Evolutionary conservation across 2,797 vertebrate species (phyloP).

Genomic region (Sebastiscus albofasciatus): DNA sequence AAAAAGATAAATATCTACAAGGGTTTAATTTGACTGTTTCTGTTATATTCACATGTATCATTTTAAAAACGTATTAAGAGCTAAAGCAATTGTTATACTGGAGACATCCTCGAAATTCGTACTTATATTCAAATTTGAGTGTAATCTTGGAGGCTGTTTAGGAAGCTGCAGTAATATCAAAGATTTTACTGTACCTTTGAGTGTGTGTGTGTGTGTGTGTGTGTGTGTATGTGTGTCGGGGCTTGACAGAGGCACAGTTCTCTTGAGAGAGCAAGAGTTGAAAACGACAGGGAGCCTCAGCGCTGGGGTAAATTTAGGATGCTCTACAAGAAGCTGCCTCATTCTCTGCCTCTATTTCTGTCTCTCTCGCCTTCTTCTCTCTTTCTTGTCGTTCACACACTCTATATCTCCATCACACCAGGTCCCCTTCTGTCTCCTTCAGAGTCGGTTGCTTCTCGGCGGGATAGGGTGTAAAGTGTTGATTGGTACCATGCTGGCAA

Average conservation of each 20-base stretch:
- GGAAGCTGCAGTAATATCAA: slow-evolving; percentile 25
- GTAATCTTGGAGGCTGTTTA: slow-evolving; percentile 11
- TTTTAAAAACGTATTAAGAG: slow-evolving; percentile 37
- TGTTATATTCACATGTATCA: slow-evolving; percentile 36
- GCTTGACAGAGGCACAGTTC: slow-evolving; percentile 26
- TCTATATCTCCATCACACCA: slow-evolving; percentile 51
- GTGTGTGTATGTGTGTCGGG: background rate
- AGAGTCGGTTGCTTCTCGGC: slow-evolving; percentile 64
- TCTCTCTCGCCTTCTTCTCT: slow-evolving; percentile 20
- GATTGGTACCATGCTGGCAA: slow-evolving; percentile 80
- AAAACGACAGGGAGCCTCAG: slow-evolving; percentile 26
- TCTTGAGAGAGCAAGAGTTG: slow-evolving; percentile 44
- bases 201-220: slow-evolving; percentile 20
- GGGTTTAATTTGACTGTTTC: slow-evolving; percentile 38
- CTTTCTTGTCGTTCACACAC: slow-evolving; percentile 26
- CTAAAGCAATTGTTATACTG: slow-evolving; percentile 4
- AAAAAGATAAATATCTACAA: slow-evolving; percentile 50
- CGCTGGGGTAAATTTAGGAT: slow-evolving; percentile 59
- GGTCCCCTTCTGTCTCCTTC: slow-evolving; percentile 65
- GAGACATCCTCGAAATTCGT: background rate
- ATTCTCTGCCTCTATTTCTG: slow-evolving; percentile 61
- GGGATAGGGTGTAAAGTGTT: slow-evolving; percentile 75
- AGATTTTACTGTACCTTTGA: slow-evolving; percentile 35
- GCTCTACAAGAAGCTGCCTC: slow-evolving; percentile 43
- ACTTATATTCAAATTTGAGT: slow-evolving; percentile 26